A percentile compares a stretch with the other conserved stretches of the same genome.
phyloP scores from a whole-genome alignment of 2,888 invertebrate species.

The Aphodius sticticus region DNA sequence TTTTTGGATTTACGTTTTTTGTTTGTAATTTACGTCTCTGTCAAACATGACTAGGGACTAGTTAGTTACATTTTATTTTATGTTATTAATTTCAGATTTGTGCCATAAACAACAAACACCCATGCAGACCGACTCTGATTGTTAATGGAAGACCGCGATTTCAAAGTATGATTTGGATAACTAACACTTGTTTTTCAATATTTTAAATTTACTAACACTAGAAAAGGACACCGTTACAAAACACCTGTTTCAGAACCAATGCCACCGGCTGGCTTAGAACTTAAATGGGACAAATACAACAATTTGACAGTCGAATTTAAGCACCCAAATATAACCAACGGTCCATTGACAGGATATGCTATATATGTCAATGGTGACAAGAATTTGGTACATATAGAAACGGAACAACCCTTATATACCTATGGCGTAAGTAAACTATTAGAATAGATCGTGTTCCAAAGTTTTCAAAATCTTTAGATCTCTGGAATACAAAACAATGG shows the following conservation, averaged over 20 bases:
- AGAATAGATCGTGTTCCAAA: background rate
- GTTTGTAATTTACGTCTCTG: no score
- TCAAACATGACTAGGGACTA: no score
- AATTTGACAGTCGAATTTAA: constrained; percentile 7
- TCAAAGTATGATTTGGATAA: no score
- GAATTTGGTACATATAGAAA: background rate
- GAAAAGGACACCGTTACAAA: background rate
- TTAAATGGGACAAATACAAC: constrained; percentile 10
- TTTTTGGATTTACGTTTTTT: no score
- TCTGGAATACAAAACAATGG: no score
- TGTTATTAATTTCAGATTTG: no score
- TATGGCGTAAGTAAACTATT: background rate
- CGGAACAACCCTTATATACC: background rate
- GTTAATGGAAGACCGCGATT: no score
- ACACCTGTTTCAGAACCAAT: background rate
- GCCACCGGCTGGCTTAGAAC: background rate
- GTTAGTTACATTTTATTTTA: no score
- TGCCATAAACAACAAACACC: no score
- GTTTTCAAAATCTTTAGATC: background rate
- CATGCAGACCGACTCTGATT: no score
- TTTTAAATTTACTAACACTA: no score
- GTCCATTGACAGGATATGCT: background rate
- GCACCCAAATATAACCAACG: constrained; percentile 11
- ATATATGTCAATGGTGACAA: background rate
- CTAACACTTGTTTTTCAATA: no score